Percentiles rank a stretch among this genome's conserved stretches.
Evolutionary conservation across 2,797 vertebrate genomes (phyloP).

Genomic region (Orientallactaga sibirica): DNA sequence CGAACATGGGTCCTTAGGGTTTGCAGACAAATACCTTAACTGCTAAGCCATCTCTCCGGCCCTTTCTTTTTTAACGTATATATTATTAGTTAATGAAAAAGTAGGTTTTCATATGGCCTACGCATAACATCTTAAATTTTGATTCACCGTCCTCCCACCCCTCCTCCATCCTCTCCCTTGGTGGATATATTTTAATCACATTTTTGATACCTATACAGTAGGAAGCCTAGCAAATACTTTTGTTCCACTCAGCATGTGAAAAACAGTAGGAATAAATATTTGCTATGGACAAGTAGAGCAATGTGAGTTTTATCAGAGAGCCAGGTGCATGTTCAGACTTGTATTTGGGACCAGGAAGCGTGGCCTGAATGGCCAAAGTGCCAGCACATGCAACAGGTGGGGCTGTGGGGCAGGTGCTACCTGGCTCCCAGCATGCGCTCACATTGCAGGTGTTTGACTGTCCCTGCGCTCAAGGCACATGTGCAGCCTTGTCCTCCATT

Average conservation of each 20-base stretch:
- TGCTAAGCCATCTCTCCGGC: no score
- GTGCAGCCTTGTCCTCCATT: conserved; percentile 7
- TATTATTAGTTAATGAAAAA: no score
- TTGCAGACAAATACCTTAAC: no score
- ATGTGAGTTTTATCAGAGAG: conserved; percentile 33
- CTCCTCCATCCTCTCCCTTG: neutral
- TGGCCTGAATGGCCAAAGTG: neutral
- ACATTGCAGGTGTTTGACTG: neutral
- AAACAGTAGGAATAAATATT: neutral
- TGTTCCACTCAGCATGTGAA: conserved; percentile 26
- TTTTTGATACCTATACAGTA: neutral
- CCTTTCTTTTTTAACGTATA: no score
- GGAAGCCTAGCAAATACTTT: conserved; percentile 29
- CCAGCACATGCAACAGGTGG: neutral
- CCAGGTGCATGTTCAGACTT: conserved; percentile 43
- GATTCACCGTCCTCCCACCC: no score
- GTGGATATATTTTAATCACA: conserved; percentile 17
- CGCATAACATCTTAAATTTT: no score
- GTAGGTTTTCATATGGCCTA: no score
- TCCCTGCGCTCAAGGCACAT: neutral
- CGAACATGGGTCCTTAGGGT: no score
- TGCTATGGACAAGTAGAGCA: conserved; percentile 20
- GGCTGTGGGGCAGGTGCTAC: neutral
- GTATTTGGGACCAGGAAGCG: neutral
- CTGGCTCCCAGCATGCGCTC: neutral